Evolutionary conservation across 2,888 invertebrate species (phyloP).

Genomic region (Heliconius erato): DNA sequence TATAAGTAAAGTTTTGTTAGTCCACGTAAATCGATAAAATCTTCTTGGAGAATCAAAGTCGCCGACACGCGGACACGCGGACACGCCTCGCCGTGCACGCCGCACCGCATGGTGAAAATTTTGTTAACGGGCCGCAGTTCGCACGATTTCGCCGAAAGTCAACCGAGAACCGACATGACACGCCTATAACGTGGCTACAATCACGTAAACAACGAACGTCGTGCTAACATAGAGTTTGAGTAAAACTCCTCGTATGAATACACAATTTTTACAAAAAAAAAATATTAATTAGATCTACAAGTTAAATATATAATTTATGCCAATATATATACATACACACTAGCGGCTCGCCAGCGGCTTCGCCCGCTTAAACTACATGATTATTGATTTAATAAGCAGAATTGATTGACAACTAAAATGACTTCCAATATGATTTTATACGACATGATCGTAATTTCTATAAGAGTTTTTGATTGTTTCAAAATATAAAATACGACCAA

Average conservation of each 20-base stretch:
- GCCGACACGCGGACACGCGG: neutral
- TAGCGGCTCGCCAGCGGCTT: too few species aligned
- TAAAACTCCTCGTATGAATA: neutral
- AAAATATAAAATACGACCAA: too few species aligned
- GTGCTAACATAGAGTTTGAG: neutral
- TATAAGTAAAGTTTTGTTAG: neutral
- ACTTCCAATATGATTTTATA: too few species aligned
- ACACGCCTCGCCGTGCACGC: neutral
- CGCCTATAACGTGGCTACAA: neutral
- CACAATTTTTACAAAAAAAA: neutral
- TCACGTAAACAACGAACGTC: slow-evolving; percentile 3
- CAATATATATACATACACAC: too few species aligned
- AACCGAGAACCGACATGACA: neutral
- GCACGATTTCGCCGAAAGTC: slow-evolving; percentile 11
- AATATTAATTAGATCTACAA: too few species aligned
- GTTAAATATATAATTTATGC: too few species aligned
- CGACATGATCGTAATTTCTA: too few species aligned
- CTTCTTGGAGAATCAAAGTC: neutral
- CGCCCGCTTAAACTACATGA: too few species aligned
- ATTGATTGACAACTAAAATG: too few species aligned
- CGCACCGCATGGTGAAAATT: slow-evolving; percentile 20
- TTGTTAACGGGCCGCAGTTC: slow-evolving; percentile 1
- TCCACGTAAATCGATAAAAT: slow-evolving; percentile 1
- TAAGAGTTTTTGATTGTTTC: too few species aligned
- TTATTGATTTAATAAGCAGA: too few species aligned